Conservation (phyloP, 2,888 invertebrate species). For the Eupithecia pulchellata region DNA sequence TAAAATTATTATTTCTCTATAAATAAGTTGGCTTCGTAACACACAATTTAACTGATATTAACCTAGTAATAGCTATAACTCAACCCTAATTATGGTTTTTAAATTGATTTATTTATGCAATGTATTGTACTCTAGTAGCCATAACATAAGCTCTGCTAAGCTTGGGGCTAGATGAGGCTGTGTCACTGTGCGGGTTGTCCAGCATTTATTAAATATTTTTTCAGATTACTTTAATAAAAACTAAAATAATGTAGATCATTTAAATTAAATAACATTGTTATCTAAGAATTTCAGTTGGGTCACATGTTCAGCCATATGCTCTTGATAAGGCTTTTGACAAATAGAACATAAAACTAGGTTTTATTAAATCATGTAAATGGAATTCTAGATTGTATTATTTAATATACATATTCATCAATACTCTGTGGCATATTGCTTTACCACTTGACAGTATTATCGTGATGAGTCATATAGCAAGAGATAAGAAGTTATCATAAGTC, state of each 20-base stretch:
- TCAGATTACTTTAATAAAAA: too few species aligned
- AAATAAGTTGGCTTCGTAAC: too few species aligned
- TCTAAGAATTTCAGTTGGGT: background rate
- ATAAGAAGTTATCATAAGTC: conserved; percentile 27
- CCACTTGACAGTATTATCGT: conserved; percentile 18
- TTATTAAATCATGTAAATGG: background rate
- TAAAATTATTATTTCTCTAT: too few species aligned
- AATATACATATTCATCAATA: conserved; percentile 3
- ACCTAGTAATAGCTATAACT: too few species aligned
- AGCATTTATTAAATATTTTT: too few species aligned
- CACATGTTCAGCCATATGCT: conserved; percentile 12
- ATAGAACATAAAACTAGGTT: background rate
- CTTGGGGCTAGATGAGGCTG: too few species aligned
- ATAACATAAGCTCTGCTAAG: too few species aligned
- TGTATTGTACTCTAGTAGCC: too few species aligned
- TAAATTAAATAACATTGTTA: background rate
- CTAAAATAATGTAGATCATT: background rate
- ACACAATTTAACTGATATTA: too few species aligned
- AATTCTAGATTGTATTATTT: background rate
- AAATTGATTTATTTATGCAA: too few species aligned
- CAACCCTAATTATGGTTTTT: too few species aligned
- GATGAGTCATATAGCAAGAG: conserved; percentile 35
- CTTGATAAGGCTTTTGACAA: conserved; percentile 1
- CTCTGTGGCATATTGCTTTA: conserved; percentile 3
- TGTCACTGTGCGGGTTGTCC: too few species aligned